These are phyloP conservation scores for Phasianus colchicus DNA, from an alignment of 2,113 vertebrate genomes.

Conservation along the genomic window DNA sequence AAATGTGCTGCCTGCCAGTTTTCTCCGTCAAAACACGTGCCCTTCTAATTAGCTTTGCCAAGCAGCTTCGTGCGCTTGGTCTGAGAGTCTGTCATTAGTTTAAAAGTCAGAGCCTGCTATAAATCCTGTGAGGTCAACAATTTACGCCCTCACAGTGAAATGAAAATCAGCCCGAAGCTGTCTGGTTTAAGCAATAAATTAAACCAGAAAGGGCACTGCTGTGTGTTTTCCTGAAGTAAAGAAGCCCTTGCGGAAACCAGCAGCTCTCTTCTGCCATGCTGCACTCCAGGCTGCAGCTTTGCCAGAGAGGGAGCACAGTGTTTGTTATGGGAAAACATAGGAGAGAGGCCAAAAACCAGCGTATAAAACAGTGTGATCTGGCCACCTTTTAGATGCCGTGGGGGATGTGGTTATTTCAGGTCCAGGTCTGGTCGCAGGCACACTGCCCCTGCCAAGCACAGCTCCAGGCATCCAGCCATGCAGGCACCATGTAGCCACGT, in stretches of 20 bases:
- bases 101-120: background rate
- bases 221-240: background rate
- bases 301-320: background rate
- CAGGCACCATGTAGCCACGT: accelerated
- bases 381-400: background rate
- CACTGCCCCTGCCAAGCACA: background rate
- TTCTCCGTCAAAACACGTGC: background rate
- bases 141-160: accelerated
- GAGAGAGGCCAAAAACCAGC: background rate
- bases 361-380: background rate
- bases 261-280: background rate
- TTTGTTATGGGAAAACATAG: background rate
- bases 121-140: constrained; percentile 26
- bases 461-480: accelerated
- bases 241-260: background rate
- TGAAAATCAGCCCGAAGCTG: background rate
- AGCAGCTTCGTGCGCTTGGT: background rate
- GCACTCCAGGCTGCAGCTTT: accelerated
- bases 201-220: background rate
- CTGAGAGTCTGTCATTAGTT: constrained; percentile 19
- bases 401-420: background rate
- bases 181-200: background rate
- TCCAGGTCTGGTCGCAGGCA: background rate
- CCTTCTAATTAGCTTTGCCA: constrained; percentile 7
- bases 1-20: background rate